Evolutionary conservation across 1,140 invertebrate genomes (phyloP), one percentile per base, ranked within the genome.

Genomic region (Drosophila albomicans): DNA sequence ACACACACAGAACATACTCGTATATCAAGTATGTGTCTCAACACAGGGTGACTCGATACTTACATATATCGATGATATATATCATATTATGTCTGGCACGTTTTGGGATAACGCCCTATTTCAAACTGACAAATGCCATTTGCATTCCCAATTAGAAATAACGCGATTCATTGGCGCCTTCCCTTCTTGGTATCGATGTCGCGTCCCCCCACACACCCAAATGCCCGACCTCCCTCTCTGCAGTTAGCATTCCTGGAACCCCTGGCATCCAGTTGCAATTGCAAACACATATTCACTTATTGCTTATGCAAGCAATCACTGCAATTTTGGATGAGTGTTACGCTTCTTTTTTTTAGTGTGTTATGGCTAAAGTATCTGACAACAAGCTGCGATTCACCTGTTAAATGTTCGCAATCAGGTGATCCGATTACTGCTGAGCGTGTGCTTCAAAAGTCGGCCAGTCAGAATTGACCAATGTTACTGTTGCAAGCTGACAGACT

Each of bases 51-150:
- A n/a, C 30, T 25, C 41, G 16, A 20, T 11, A 8, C 20, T 51
- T 48, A 6, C n/a, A 73, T 49, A 6, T 20, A 73, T 49, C 3
- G 20, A 61, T 13, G 13, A 10, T 5, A 48, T 6, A 41, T 65
- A 57, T 64, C 65, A 41, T 46, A 54, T 82, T 78, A 71, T 71
- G 59, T 56, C 75, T 76, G 72, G 66, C 82, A 86, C 82, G 82
- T 87, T 78, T 69, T 69, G 63, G 79, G 54, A 85, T 87, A 86
- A 85, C 79, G 82, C 82, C 82, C 82, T 86, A 82, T 79, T 87
- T 79, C 54, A 30, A 13, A 49, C 32, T 30, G 56, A 43, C 2
- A 48, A 65, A 75, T 78, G 82, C 76, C 75, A 87, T 76, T 87
- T 87, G 82, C 82, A 87, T 85, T 82, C 16, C 16, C 63, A 79